Conservation (phyloP, 2,888 invertebrate species). For the Drosophila picticornis region DNA sequence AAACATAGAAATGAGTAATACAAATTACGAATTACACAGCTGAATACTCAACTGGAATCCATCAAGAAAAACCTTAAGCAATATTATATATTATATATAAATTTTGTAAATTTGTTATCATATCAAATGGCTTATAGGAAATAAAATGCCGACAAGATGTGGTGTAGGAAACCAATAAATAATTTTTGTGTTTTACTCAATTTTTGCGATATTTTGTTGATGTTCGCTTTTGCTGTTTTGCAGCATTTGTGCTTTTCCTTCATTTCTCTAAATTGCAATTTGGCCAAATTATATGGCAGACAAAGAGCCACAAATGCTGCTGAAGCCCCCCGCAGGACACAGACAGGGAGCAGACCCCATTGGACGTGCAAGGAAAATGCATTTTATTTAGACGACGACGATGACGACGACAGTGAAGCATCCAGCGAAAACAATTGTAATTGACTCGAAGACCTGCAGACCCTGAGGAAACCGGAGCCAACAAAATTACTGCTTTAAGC, state of each 20-base stretch:
- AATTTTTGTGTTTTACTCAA: constrained; percentile 54
- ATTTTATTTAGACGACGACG: constrained; percentile 66
- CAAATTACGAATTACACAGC: not conserved
- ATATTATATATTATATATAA: not conserved
- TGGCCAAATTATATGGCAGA: constrained; percentile 77
- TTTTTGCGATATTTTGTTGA: constrained; percentile 41
- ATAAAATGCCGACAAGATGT: constrained; percentile 1
- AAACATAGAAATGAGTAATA: not conserved
- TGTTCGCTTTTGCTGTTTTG: constrained; percentile 47
- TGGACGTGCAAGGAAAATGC: constrained; percentile 71
- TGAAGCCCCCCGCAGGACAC: constrained; percentile 23
- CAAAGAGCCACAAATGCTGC: constrained; percentile 69
- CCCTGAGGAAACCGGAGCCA: constrained; percentile 19
- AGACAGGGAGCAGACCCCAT: constrained; percentile 19
- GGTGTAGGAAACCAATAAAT: constrained; percentile 40
- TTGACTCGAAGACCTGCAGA: constrained; percentile 16
- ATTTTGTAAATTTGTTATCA: not conserved
- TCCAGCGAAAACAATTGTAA: constrained; percentile 30
- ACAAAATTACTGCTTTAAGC: constrained; percentile 66
- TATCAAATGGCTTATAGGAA: not conserved
- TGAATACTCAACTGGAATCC: not conserved
- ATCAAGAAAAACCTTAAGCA: not conserved
- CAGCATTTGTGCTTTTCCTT: constrained; percentile 62
- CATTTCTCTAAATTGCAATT: constrained; percentile 81
- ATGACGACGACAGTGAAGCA: constrained; percentile 22